Percentiles rank a stretch among this genome's conserved stretches.
Evolutionary conservation across 2,888 invertebrate genomes (phyloP).

Genomic region (Rambutsinella grinnellia): DNA sequence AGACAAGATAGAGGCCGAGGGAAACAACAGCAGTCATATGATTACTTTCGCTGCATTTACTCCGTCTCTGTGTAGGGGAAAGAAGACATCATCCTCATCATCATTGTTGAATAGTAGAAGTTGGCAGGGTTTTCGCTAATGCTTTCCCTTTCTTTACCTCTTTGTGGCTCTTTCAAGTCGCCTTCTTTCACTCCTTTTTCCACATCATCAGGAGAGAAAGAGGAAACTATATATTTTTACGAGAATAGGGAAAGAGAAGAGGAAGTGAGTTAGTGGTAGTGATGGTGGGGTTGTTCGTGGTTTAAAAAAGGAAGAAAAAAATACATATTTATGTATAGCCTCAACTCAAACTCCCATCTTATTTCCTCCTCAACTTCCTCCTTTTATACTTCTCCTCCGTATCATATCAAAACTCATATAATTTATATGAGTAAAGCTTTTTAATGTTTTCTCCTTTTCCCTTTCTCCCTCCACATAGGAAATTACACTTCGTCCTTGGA

Average conservation of each 20-base stretch:
- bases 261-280: slow-evolving; percentile 9
- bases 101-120: neutral
- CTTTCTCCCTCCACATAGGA: slow-evolving; percentile 25
- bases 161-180: slow-evolving; percentile 7
- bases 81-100: slow-evolving; percentile 12
- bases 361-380: slow-evolving; percentile 23
- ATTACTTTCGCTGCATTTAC: slow-evolving; percentile 48
- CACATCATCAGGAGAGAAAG: neutral
- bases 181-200: neutral
- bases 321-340: slow-evolving; percentile 4
- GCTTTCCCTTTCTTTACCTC: slow-evolving; percentile 1
- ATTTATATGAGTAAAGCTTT: neutral
- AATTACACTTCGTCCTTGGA: slow-evolving; percentile 37
- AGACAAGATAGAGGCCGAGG: neutral
- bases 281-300: slow-evolving; percentile 4
- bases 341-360: slow-evolving; percentile 15
- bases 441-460: slow-evolving; percentile 14
- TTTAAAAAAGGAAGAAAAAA: neutral
- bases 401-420: slow-evolving; percentile 8
- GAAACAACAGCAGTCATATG: slow-evolving; percentile 22
- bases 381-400: neutral
- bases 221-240: neutral
- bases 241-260: slow-evolving; percentile 4
- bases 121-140: neutral
- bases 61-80: neutral